A percentile compares a stretch with the other conserved stretches of the same genome.
phyloP scores from a whole-genome alignment of 2,797 vertebrate genomes.

The Parotocinclus haroldoi region DNA sequence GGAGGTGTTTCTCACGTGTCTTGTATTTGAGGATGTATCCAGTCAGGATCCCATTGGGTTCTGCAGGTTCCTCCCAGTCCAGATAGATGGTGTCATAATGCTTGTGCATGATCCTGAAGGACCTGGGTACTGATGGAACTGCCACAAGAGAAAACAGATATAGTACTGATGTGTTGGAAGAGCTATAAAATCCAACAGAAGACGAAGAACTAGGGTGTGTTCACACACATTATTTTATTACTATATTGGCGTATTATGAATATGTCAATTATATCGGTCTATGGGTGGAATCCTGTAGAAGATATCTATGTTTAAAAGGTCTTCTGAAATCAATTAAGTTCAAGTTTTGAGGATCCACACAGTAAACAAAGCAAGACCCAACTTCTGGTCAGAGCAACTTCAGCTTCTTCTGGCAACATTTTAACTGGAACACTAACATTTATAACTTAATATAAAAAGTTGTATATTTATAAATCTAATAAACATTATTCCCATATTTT shows the following conservation, averaged over 20 bases:
- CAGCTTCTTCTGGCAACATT: too few species aligned
- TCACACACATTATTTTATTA: neutral
- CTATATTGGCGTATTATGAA: neutral
- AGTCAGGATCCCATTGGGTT: slow-evolving; percentile 90
- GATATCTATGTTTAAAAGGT: too few species aligned
- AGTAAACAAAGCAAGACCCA: too few species aligned
- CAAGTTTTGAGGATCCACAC: too few species aligned
- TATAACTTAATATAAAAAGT: too few species aligned
- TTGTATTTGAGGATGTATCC: slow-evolving; percentile 88
- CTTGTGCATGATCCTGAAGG: slow-evolving; percentile 89
- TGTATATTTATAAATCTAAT: neutral
- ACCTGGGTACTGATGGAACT: slow-evolving; percentile 89
- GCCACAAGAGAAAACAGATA: slow-evolving; percentile 22
- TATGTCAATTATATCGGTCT: neutral
- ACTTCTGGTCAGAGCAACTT: too few species aligned
- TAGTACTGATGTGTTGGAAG: too few species aligned
- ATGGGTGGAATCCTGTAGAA: too few species aligned
- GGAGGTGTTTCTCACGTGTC: slow-evolving; percentile 70
- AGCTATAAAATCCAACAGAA: too few species aligned
- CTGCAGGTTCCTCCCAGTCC: slow-evolving; percentile 90
- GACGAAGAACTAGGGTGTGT: too few species aligned
- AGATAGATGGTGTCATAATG: slow-evolving; percentile 88
- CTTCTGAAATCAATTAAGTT: too few species aligned
- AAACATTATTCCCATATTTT: neutral
- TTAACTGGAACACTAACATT: too few species aligned